A percentile compares a stretch with the other conserved stretches of the same genome.
Conservation (phyloP, 2,113 vertebrate species). For the Dascyllus trimaculatus region DNA sequence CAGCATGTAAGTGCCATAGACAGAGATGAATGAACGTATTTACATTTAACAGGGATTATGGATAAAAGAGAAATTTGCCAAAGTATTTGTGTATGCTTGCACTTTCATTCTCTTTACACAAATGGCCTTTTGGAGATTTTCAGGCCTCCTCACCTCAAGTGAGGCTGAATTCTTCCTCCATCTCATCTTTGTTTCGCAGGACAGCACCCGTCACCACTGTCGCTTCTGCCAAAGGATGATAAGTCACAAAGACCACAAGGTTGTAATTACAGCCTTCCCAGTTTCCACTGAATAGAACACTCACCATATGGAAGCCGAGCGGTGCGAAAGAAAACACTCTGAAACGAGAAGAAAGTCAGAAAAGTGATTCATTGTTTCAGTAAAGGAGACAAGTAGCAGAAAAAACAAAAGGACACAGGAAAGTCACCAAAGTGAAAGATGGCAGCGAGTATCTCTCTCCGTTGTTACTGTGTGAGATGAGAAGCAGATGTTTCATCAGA, state of each 20-base stretch:
- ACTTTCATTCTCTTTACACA: constrained; percentile 37
- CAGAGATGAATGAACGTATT: constrained; percentile 39
- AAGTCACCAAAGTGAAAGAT: constrained; percentile 56
- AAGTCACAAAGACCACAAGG: constrained; percentile 38
- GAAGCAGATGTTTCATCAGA: constrained; percentile 73
- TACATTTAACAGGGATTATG: constrained; percentile 45
- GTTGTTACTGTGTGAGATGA: constrained; percentile 64
- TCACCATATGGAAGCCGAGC: constrained; percentile 37
- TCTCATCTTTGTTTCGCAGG: constrained; percentile 6
- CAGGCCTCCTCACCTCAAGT: constrained; percentile 27
- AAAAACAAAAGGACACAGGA: constrained; percentile 31
- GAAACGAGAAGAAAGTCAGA: constrained; percentile 32
- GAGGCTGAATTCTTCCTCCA: background rate
- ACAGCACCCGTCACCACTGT: constrained; percentile 19
- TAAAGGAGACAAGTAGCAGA: constrained; percentile 21
- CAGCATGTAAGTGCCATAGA: constrained; percentile 30
- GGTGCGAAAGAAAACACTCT: constrained; percentile 40
- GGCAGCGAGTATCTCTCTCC: constrained; percentile 37
- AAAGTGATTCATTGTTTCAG: constrained; percentile 51
- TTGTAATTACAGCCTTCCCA: constrained; percentile 54
- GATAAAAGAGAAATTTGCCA: constrained; percentile 22
- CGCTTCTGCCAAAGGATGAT: constrained; percentile 39
- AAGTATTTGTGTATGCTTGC: constrained; percentile 34
- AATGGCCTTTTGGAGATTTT: constrained; percentile 20
- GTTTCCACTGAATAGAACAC: constrained; percentile 40